Evolutionary conservation across 2,113 vertebrate species (phyloP), one percentile per base, ranked within the genome.

Genomic region (Coptodon bakossiorum): DNA sequence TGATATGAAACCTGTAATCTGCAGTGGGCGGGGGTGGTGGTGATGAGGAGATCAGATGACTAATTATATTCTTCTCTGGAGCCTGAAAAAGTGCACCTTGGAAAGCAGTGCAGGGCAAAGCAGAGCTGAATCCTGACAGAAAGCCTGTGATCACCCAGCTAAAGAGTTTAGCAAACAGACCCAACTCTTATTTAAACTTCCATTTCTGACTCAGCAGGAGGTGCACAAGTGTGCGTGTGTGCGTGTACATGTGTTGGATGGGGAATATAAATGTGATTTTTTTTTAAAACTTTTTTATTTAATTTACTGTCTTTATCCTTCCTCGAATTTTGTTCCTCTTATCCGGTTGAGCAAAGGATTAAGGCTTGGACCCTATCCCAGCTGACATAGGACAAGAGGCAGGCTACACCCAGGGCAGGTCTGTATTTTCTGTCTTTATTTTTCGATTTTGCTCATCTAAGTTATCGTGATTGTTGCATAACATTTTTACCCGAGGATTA

Each of bases 1-100:
- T 86, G 90, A 90, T 81, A 89, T 83, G 68, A 91, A 89, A 92
- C 86, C 88, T 92, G 90, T 87, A 84, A 87, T 94, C 84, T 93
- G n/a, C 27, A 45, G 81, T 11, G 52, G 53, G 73, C 0, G 19
- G 59, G 13, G 57, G 22, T 1, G 48, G 48, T 53, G 59, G 63
- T 0, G 53, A 50, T 48, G 22, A 43, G 54, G 34, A 38, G 79
- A 86, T 90, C 89, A 84, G 85, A 71, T 89, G 78, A 90, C 86
- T 89, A 86, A 91, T 89, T 89, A 90, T 73, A 71, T 80, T 66
- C 17, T 16, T 34, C 6, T 78, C 11, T 57, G 52, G 81, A 45
- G 84, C 29, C 59, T 56, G 59, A 22, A 80, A 84, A 71, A 86
- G 22, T 90, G 83, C 71, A 86, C 31, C 66, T 50, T 87, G 80